Percentiles rank a stretch among this genome's conserved stretches.
phyloP scores from a whole-genome alignment of 2,888 invertebrate species.

The Sericinus montela region DNA sequence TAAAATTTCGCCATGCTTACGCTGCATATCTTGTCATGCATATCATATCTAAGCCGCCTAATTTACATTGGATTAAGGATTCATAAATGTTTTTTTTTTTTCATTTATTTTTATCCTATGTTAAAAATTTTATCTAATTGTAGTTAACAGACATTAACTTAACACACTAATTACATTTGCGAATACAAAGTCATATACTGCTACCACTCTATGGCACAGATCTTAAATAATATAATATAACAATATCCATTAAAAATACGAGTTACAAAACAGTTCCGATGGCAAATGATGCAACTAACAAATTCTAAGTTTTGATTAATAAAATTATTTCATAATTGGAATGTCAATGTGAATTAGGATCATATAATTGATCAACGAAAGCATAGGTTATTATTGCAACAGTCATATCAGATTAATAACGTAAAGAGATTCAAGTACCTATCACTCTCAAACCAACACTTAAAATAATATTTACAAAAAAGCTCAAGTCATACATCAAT shows the following conservation, averaged over 20 bases:
- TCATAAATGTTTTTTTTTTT: constrained; percentile 36
- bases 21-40: too few relatives aligned
- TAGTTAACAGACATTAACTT: constrained; percentile 67
- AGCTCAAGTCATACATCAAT: constrained; percentile 68
- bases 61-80: constrained; percentile 38
- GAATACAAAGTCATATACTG: constrained; percentile 64
- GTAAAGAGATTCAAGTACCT: constrained; percentile 73
- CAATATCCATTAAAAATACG: constrained; percentile 47
- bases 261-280: constrained; percentile 20
- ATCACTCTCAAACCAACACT: constrained; percentile 72
- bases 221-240: constrained; percentile 55
- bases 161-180: constrained; percentile 61
- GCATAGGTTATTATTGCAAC: constrained; percentile 32
- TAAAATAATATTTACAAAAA: constrained; percentile 77
- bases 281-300: constrained; percentile 1
- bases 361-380: constrained; percentile 8
- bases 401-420: constrained; percentile 50
- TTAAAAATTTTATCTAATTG: constrained; percentile 56
- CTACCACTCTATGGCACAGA: constrained; percentile 76
- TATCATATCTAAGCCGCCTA: constrained; percentile 12
- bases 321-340: background rate
- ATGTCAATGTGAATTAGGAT: background rate
- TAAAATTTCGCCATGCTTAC: too few relatives aligned
- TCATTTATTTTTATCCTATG: constrained; percentile 51
- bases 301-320: background rate